Conservation (phyloP, 2,797 vertebrate genomes). For the Hapalemur alaotrensis region DNA sequence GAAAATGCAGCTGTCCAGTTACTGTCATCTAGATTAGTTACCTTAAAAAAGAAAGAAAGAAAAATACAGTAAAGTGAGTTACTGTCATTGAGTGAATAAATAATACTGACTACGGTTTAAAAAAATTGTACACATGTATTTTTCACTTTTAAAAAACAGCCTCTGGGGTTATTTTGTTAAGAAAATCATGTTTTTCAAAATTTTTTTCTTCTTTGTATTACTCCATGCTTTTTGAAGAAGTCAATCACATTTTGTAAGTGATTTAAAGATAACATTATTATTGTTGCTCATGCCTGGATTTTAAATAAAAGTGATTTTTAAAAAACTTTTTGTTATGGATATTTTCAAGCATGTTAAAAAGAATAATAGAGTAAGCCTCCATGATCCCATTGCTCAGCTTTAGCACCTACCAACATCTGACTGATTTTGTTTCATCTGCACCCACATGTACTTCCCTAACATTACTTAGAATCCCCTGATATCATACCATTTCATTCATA, state of each 20-base stretch:
- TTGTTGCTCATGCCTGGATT: too few relatives aligned
- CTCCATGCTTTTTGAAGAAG: background rate
- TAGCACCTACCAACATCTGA: too few relatives aligned
- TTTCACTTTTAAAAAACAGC: conserved; percentile 26
- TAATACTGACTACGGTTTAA: background rate
- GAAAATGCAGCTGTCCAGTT: conserved; percentile 91
- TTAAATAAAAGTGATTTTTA: too few relatives aligned
- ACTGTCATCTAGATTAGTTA: conserved; percentile 89
- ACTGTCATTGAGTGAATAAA: background rate
- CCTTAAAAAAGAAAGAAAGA: conserved; percentile 1
- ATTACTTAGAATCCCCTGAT: too few relatives aligned
- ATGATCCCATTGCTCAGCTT: too few relatives aligned
- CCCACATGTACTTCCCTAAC: too few relatives aligned
- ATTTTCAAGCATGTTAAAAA: too few relatives aligned
- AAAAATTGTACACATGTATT: background rate
- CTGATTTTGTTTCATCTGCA: too few relatives aligned
- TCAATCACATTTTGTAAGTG: background rate
- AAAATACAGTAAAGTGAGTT: background rate
- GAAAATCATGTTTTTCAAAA: background rate
- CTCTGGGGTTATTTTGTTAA: background rate
- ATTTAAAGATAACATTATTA: too few relatives aligned
- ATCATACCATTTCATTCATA: too few relatives aligned
- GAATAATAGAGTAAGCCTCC: too few relatives aligned
- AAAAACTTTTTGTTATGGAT: too few relatives aligned
- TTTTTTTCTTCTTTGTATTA: conserved; percentile 1